Evolutionary conservation across 2,797 vertebrate genomes (phyloP).

Genomic region (Natrix natrix): DNA sequence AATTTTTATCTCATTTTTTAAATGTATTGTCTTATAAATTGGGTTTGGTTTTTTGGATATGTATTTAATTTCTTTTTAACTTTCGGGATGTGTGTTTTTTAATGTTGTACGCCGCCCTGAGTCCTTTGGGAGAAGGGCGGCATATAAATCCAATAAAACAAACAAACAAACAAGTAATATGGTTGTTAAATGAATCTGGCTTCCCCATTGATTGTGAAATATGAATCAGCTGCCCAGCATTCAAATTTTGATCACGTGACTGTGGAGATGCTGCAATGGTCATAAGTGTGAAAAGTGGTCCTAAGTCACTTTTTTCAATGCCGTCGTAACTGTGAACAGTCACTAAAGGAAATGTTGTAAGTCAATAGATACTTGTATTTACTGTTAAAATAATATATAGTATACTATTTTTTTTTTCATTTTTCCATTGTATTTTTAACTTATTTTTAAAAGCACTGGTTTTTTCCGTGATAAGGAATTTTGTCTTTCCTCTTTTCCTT

Average conservation of each 20-base stretch:
- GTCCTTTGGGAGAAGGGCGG: too few relatives aligned
- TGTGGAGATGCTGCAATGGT: not conserved
- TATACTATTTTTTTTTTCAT: not conserved
- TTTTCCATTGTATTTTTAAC: not conserved
- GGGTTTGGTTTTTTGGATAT: too few relatives aligned
- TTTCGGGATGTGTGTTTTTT: too few relatives aligned
- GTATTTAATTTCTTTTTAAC: too few relatives aligned
- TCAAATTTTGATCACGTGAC: not conserved
- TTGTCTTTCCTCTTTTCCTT: not conserved
- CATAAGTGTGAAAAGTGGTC: not conserved
- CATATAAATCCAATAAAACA: too few relatives aligned
- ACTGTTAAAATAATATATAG: too few relatives aligned
- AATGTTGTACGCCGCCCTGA: too few relatives aligned
- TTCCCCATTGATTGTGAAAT: not conserved
- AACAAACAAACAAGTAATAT: not conserved
- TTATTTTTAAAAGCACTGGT: not conserved
- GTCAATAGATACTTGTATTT: not conserved
- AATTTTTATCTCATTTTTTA: too few relatives aligned
- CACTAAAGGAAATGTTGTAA: not conserved
- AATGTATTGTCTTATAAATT: too few relatives aligned
- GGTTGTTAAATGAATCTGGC: not conserved
- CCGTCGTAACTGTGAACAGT: not conserved
- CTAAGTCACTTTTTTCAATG: not conserved
- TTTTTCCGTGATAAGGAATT: not conserved
- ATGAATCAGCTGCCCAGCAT: too few relatives aligned